Evolutionary conservation across 2,888 invertebrate species (phyloP).

Genomic region (Nipponacmea schrenckii): DNA sequence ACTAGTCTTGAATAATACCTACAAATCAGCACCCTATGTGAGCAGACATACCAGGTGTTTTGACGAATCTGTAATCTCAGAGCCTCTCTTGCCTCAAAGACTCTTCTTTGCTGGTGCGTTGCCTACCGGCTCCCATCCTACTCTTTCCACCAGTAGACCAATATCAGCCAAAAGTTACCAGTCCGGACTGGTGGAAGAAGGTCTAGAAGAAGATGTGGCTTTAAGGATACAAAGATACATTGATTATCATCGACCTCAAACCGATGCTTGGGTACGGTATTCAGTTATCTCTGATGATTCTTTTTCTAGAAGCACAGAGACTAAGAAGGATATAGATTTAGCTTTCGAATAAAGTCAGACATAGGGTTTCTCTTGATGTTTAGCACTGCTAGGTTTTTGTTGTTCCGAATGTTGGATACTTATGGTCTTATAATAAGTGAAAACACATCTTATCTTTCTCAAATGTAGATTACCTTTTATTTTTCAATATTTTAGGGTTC

Average conservation of each 20-base stretch:
- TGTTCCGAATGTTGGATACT: too few species aligned
- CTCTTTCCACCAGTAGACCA: slow-evolving; percentile 14
- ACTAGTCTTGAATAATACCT: too few species aligned
- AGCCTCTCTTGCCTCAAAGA: slow-evolving; percentile 34
- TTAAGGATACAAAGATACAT: slow-evolving; percentile 44
- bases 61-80: slow-evolving; percentile 46
- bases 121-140: slow-evolving; percentile 30
- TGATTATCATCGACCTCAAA: slow-evolving; percentile 49
- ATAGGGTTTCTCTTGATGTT: too few species aligned
- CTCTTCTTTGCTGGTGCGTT: slow-evolving; percentile 45
- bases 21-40: slow-evolving; percentile 38
- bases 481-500: too few species aligned
- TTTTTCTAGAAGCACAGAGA: too few species aligned
- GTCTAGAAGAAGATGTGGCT: slow-evolving; percentile 30
- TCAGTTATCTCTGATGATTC: background rate
- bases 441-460: too few species aligned
- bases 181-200: slow-evolving; percentile 29
- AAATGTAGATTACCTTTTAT: too few species aligned
- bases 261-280: slow-evolving; percentile 42
- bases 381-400: too few species aligned
- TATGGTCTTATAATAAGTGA: too few species aligned
- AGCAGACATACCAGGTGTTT: slow-evolving; percentile 53
- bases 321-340: too few species aligned
- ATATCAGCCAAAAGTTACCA: slow-evolving; percentile 27
- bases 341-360: too few species aligned